Base-by-base conservation (phyloP, 2,113 vertebrate genomes). In the Galemys pyrenaicus region DNA sequence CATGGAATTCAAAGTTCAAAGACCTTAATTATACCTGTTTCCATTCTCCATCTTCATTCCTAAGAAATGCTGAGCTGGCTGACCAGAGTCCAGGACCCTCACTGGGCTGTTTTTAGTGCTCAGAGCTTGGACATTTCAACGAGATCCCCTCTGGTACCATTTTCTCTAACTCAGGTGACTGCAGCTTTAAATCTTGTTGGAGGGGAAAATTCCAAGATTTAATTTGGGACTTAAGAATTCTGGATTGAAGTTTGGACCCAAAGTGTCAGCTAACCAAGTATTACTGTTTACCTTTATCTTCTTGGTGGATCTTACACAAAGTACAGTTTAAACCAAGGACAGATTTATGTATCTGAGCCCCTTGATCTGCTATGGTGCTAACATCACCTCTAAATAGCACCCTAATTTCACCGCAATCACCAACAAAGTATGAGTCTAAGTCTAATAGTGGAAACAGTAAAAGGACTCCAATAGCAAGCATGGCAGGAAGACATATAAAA, bases 151-250 rank as follows among this genome's bases (percentile, higher is more conserved):
- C 5, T 26, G 44, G 12, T 87, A 84, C 87, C 11, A 81, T 70
- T 94, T 73, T 91, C 41, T 70, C 56, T n/a, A 41, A 39, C 7
- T 81, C 49, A 56, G 12, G 22, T 81, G 39, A 95, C 71, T 32
- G 9, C 11, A 78, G 37, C 41, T 65, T 94, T 89, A 87, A 56
- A 82, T 92, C 49, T 78, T 41, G 94, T 1, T 78, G 44, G 10
- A 70, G 28, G 81, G 13, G n/a, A 92, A 94, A 95, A 91, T 95
- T 81, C 85, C 62, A 94, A 92, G 67, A 81, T 88, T 46, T 80
- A 58, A 87, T 81, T 87, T 87, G 46, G 28, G 77, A 28, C 8
- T 91, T 93, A 94, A 87, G 65, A 60, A 87, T 32, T 87, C 49
- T 94, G 39, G 37, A 88, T 56, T 95, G 28, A 64, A 60, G 46